Conservation (phyloP, 2,888 invertebrate species). For the Andrena camellia region DNA sequence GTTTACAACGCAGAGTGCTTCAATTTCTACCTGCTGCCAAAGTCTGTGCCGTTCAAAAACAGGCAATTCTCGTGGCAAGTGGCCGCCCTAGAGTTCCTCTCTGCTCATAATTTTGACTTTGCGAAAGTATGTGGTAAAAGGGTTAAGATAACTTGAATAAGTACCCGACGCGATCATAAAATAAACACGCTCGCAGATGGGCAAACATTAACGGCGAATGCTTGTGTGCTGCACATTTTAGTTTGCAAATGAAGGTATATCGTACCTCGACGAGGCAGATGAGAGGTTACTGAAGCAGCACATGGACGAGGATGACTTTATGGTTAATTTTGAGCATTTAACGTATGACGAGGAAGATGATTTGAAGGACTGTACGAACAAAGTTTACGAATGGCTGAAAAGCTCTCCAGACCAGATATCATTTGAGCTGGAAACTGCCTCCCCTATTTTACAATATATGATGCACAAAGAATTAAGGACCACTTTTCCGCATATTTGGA, state of each 20-base stretch:
- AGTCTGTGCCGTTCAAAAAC: slow-evolving; percentile 88
- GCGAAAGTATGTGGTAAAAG: slow-evolving; percentile 89
- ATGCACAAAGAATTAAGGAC: slow-evolving; percentile 87
- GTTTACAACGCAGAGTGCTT: slow-evolving; percentile 88
- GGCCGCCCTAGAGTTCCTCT: slow-evolving; percentile 88
- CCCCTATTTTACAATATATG: slow-evolving; percentile 86
- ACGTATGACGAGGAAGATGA: slow-evolving; percentile 72
- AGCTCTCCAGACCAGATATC: slow-evolving; percentile 68
- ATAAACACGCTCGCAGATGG: neutral
- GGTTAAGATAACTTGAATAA: neutral
- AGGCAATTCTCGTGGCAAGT: slow-evolving; percentile 88
- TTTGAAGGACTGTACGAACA: slow-evolving; percentile 82
- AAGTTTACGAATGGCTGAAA: slow-evolving; percentile 82
- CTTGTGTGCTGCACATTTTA: slow-evolving; percentile 82
- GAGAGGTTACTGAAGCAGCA: slow-evolving; percentile 84
- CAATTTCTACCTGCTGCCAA: slow-evolving; percentile 90
- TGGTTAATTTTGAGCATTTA: slow-evolving; percentile 67
- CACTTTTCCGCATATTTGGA: slow-evolving; percentile 86
- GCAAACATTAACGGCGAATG: neutral
- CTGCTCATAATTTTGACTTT: slow-evolving; percentile 89
- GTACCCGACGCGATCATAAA: neutral
- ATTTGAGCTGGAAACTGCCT: slow-evolving; percentile 83
- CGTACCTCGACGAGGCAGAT: slow-evolving; percentile 88
- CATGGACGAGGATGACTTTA: slow-evolving; percentile 81
- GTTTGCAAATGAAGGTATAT: slow-evolving; percentile 90